These are phyloP conservation scores for Poecile atricapillus DNA, from an alignment of 2,113 vertebrate species.

Conservation along the genomic window DNA sequence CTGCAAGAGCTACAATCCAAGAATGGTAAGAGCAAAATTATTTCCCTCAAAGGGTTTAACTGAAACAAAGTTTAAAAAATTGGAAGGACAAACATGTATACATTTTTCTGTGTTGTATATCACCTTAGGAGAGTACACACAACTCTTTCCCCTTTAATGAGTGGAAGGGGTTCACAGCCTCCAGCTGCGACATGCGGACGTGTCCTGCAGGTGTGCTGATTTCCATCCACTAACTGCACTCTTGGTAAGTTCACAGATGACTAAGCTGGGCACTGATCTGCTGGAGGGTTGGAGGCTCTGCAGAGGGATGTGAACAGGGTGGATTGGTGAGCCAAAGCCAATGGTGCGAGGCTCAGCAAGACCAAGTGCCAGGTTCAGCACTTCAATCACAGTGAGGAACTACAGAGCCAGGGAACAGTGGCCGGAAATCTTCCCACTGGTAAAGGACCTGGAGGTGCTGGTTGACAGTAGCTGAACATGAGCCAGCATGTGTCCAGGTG, in stretches of 20 bases:
- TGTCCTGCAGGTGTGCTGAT: not conserved
- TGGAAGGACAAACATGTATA: not conserved
- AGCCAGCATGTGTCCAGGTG: not conserved
- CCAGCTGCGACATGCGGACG: fast-evolving
- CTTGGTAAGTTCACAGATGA: not conserved
- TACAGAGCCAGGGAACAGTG: not conserved
- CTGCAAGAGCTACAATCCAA: not conserved
- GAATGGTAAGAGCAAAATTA: not conserved
- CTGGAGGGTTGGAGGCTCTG: not conserved
- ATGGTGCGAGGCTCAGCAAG: not conserved
- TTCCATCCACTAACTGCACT: not conserved
- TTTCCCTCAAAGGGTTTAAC: not conserved
- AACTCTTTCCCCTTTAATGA: not conserved
- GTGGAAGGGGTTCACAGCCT: not conserved
- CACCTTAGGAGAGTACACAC: not conserved
- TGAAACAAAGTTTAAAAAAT: not conserved
- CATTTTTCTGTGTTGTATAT: not conserved
- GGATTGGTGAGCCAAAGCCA: not conserved
- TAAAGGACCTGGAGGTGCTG: not conserved
- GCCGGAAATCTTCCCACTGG: not conserved
- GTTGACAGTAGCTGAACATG: not conserved
- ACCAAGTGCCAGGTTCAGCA: not conserved
- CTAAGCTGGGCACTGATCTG: not conserved
- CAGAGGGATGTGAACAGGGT: not conserved
- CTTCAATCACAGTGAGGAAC: not conserved